phyloP scores from a whole-genome alignment of 1,140 invertebrate species.

The Rhysida immarginata region DNA sequence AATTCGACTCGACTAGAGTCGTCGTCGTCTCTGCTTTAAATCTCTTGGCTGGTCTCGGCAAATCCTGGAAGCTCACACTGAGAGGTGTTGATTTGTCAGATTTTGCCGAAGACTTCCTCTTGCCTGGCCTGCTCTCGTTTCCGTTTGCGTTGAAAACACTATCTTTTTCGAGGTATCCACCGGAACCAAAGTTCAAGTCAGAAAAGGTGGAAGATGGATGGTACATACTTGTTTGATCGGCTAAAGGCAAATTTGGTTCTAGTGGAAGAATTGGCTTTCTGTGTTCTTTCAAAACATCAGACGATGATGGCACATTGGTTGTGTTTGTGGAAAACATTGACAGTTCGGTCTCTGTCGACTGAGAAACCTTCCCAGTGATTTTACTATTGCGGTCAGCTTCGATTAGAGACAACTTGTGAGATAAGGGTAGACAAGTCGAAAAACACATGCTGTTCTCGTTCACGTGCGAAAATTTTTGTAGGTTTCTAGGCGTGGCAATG shows the following conservation, averaged over 20 bases:
- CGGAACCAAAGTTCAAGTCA: neutral
- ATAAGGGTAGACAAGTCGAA: neutral
- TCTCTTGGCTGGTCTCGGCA: neutral
- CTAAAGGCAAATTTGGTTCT: neutral
- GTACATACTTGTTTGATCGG: constrained; percentile 2
- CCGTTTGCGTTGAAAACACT: no score
- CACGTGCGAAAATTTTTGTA: no score
- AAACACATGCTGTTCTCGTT: neutral
- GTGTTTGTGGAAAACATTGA: neutral
- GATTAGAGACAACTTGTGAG: neutral
- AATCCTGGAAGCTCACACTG: neutral
- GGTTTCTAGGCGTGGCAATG: constrained; percentile 16
- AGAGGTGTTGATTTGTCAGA: neutral
- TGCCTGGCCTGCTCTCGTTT: no score
- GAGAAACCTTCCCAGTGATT: neutral
- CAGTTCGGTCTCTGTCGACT: neutral
- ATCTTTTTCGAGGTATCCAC: no score
- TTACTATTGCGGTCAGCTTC: neutral
- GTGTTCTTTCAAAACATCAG: neutral
- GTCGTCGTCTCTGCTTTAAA: neutral
- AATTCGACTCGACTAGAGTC: neutral
- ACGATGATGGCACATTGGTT: neutral
- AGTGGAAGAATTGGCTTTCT: neutral
- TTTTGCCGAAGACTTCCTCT: no score
- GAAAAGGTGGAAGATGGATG: neutral